phyloP scores from a whole-genome alignment of 1,140 invertebrate genomes.

The Lysiphlebus fabarum region DNA sequence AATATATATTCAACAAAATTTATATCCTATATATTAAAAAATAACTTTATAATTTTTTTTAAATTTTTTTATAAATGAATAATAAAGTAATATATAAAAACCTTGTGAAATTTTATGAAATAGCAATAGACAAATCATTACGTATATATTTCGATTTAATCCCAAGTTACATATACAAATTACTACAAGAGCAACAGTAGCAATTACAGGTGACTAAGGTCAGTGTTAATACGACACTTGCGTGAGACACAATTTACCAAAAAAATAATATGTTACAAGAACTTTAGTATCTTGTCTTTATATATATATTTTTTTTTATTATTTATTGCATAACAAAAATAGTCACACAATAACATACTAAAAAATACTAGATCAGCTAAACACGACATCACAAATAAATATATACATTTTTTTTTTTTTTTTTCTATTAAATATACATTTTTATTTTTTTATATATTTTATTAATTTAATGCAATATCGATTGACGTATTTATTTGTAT shows the following conservation, averaged over 20 bases:
- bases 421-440: slow-evolving; percentile 4
- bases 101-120: too few species aligned
- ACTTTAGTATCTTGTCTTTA: slow-evolving; percentile 28
- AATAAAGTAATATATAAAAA: too few species aligned
- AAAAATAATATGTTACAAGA: slow-evolving; percentile 50
- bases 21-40: too few species aligned
- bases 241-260: slow-evolving; percentile 50
- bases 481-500: too few species aligned
- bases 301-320: slow-evolving; percentile 2
- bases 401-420: background rate
- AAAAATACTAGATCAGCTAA: background rate
- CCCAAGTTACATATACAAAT: too few species aligned
- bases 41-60: too few species aligned
- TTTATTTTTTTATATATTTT: background rate
- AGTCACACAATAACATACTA: slow-evolving; percentile 38
- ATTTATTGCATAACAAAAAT: slow-evolving; percentile 14
- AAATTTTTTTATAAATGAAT: too few species aligned
- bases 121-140: too few species aligned
- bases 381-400: background rate
- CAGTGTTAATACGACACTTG: slow-evolving; percentile 52
- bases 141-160: too few species aligned
- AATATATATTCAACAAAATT: too few species aligned
- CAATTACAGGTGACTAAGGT: slow-evolving; percentile 55
- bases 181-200: slow-evolving; percentile 18
- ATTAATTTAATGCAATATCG: too few species aligned